These are phyloP conservation scores for Muschampia plurimacula DNA, from an alignment of 2,888 invertebrate genomes.

Conservation along the genomic window DNA sequence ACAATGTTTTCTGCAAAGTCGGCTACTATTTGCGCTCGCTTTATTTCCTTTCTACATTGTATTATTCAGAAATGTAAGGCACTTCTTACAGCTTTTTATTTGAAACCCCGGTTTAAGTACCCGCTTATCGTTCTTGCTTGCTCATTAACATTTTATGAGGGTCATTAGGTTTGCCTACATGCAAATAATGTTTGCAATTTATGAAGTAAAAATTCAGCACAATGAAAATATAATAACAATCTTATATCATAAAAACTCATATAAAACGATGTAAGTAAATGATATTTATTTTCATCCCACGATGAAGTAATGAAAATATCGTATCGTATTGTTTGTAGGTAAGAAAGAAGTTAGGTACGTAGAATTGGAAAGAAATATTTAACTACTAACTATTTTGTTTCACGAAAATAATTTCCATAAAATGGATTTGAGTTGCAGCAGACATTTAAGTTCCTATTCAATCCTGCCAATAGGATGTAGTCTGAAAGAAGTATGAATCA, in stretches of 20 bases:
- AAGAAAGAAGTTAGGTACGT: too few species aligned
- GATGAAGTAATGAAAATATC: background rate
- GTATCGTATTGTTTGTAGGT: too few species aligned
- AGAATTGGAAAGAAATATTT: too few species aligned
- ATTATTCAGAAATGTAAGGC: slow-evolving; percentile 39
- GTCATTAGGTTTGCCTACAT: slow-evolving; percentile 35
- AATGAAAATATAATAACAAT: slow-evolving; percentile 35
- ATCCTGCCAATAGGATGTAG: too few species aligned
- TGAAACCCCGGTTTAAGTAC: slow-evolving; percentile 61
- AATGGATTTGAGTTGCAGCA: too few species aligned
- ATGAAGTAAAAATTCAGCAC: slow-evolving; percentile 23
- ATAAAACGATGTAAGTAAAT: background rate
- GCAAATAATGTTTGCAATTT: slow-evolving; percentile 35
- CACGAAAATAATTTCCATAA: too few species aligned
- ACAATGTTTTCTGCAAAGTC: slow-evolving; percentile 2
- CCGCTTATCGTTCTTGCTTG: slow-evolving; percentile 63
- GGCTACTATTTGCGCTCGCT: slow-evolving; percentile 27
- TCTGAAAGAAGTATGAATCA: too few species aligned
- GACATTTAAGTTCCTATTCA: too few species aligned
- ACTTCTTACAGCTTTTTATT: slow-evolving; percentile 60
- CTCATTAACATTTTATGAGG: slow-evolving; percentile 58
- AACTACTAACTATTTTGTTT: too few species aligned
- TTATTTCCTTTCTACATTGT: slow-evolving; percentile 28
- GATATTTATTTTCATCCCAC: background rate
- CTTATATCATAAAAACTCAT: background rate